Percentiles rank a stretch among this genome's conserved stretches.
phyloP scores from a whole-genome alignment of 2,113 vertebrate genomes.

The Oncorhynchus masou region DNA sequence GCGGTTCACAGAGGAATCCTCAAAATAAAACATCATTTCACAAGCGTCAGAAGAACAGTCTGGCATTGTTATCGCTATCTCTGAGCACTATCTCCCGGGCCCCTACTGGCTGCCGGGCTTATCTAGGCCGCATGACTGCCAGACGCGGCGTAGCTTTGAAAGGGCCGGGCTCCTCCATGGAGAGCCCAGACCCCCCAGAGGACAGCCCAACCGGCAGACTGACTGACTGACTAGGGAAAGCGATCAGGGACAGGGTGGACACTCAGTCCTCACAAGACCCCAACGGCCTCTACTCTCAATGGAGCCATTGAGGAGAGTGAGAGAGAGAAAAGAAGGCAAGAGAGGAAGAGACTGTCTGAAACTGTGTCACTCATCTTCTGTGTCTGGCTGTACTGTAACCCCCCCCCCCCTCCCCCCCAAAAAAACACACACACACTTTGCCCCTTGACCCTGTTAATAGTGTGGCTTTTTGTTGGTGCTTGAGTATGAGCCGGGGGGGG shows the following conservation, averaged over 20 bases:
- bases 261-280: conserved; percentile 10
- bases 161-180: conserved; percentile 1
- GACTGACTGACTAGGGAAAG: too few species aligned
- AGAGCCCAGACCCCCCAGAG: background rate
- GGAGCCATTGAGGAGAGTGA: conserved; percentile 45
- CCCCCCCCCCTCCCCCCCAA: too few species aligned
- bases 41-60: too few species aligned
- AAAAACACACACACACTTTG: conserved; percentile 17
- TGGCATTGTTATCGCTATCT: too few species aligned
- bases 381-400: conserved; percentile 47
- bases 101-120: too few species aligned
- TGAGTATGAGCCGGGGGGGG: conserved; percentile 33
- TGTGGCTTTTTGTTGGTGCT: conserved; percentile 29
- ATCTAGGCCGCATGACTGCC: too few species aligned
- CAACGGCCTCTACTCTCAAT: conserved; percentile 55
- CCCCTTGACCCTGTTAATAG: conserved; percentile 34
- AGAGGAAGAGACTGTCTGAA: conserved; percentile 37
- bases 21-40: too few species aligned
- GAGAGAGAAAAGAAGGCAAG: conserved; percentile 8
- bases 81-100: too few species aligned
- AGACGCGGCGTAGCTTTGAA: background rate
- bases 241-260: background rate
- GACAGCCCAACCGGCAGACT: too few species aligned
- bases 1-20: too few species aligned
- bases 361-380: conserved; percentile 59